Evolutionary conservation across 2,113 vertebrate species (phyloP).

Genomic region (Lophotis ruficrista): DNA sequence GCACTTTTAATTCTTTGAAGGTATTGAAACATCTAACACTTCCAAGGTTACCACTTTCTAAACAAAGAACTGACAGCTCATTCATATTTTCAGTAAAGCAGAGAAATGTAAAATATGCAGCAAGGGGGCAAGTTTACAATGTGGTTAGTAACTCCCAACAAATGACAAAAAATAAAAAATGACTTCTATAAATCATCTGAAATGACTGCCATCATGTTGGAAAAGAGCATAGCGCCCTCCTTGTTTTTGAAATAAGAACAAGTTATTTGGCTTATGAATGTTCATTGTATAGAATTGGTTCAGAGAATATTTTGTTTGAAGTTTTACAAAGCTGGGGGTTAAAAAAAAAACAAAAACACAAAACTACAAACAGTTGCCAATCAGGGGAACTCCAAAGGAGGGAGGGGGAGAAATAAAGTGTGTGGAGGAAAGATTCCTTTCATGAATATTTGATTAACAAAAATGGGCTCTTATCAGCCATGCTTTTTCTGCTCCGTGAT

Average conservation of each 20-base stretch:
- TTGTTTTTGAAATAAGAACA: conserved; percentile 48
- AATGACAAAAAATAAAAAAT: conserved; percentile 81
- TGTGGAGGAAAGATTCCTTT: conserved; percentile 32
- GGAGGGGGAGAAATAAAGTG: background rate
- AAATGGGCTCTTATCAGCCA: conserved; percentile 75
- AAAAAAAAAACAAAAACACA: background rate
- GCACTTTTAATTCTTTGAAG: conserved; percentile 80
- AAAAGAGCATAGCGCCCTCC: conserved; percentile 81
- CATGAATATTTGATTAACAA: conserved; percentile 71
- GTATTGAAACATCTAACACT: conserved; percentile 80
- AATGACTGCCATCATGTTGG: conserved; percentile 87
- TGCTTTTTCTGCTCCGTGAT: conserved; percentile 88
- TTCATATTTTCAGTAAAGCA: conserved; percentile 85
- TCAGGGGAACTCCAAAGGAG: conserved; percentile 70
- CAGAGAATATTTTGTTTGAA: conserved; percentile 59
- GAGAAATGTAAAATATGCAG: conserved; percentile 89
- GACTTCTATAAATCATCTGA: conserved; percentile 83
- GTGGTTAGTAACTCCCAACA: conserved; percentile 91
- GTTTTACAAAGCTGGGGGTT: conserved; percentile 55
- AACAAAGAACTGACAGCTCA: conserved; percentile 81
- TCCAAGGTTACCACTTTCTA: conserved; percentile 81
- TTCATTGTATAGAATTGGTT: conserved; percentile 59
- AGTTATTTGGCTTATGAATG: conserved; percentile 49
- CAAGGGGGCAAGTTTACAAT: conserved; percentile 85
- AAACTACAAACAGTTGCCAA: conserved; percentile 72